Evolutionary conservation across 2,797 vertebrate species (phyloP).

Genomic region (Liparis tanakae): DNA sequence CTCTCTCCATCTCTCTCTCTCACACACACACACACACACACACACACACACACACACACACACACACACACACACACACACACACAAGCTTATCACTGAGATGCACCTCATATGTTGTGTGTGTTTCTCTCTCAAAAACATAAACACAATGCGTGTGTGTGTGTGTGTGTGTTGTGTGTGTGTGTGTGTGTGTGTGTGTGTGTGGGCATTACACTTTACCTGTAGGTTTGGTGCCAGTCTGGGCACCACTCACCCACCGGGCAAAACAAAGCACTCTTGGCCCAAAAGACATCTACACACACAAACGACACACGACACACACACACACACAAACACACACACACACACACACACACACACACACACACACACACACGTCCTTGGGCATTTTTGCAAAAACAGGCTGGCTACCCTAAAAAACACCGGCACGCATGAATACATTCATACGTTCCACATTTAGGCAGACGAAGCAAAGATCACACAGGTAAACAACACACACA

Average conservation of each 20-base stretch:
- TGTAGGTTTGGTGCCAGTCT: conserved; percentile 37
- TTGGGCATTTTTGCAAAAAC: conserved; percentile 28
- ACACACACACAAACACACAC: not conserved
- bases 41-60: conserved; percentile 6
- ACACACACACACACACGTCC: conserved; percentile 1
- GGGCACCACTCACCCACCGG: conserved; percentile 38
- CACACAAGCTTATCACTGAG: conserved; percentile 18
- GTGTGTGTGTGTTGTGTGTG: not conserved
- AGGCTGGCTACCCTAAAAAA: conserved; percentile 35
- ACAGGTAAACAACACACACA: conserved; percentile 29
- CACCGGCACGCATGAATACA: conserved; percentile 47
- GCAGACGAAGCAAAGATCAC: conserved; percentile 32
- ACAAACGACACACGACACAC: conserved; percentile 1
- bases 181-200: not conserved
- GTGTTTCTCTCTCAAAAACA: not conserved
- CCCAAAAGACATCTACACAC: conserved; percentile 9
- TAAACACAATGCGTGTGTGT: not conserved
- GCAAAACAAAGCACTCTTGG: conserved; percentile 15
- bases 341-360: conserved; percentile 8
- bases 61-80: not conserved
- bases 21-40: not conserved
- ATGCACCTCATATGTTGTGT: conserved; percentile 1
- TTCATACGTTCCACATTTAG: conserved; percentile 51
- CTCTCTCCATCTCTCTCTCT: not conserved
- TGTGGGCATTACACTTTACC: conserved; percentile 35